Evolutionary conservation across 1,140 invertebrate species (phyloP).

Genomic region (Zaprionus africanus): DNA sequence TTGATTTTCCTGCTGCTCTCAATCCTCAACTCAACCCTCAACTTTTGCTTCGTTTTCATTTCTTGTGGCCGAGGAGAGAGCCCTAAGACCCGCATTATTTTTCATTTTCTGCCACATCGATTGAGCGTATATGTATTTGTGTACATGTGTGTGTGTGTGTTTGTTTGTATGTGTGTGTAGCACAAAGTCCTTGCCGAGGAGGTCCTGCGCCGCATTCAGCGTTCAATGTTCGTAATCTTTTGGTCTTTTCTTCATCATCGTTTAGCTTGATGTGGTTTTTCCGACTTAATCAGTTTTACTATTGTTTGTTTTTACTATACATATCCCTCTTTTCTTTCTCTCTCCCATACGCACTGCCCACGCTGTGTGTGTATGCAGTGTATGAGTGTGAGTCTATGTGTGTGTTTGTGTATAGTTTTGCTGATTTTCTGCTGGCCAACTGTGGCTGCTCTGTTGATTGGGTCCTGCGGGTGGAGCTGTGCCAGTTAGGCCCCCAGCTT

Average conservation of each 20-base stretch:
- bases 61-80: constrained; percentile 51
- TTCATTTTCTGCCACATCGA: constrained; percentile 52
- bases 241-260: constrained; percentile 81
- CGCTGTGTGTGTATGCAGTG: constrained; percentile 1
- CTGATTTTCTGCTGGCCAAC: constrained; percentile 39
- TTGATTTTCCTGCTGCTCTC: constrained; percentile 21
- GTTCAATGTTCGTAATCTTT: constrained; percentile 77
- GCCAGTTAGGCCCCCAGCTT: not conserved
- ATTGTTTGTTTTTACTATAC: constrained; percentile 78
- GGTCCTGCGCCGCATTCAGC: constrained; percentile 39
- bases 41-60: constrained; percentile 72
- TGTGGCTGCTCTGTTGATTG: constrained; percentile 33
- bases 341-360: not conserved
- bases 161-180: constrained; percentile 8
- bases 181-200: constrained; percentile 12
- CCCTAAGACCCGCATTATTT: constrained; percentile 59
- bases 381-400: constrained; percentile 19
- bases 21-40: constrained; percentile 47
- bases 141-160: not conserved
- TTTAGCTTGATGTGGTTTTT: constrained; percentile 82
- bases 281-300: constrained; percentile 82
- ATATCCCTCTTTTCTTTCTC: constrained; percentile 28
- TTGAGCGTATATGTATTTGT: constrained; percentile 5
- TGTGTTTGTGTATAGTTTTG: constrained; percentile 36
- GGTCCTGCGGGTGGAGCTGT: constrained; percentile 12